phyloP scores from a whole-genome alignment of 1,140 invertebrate species.

The Leptinotarsa undecemlineata region DNA sequence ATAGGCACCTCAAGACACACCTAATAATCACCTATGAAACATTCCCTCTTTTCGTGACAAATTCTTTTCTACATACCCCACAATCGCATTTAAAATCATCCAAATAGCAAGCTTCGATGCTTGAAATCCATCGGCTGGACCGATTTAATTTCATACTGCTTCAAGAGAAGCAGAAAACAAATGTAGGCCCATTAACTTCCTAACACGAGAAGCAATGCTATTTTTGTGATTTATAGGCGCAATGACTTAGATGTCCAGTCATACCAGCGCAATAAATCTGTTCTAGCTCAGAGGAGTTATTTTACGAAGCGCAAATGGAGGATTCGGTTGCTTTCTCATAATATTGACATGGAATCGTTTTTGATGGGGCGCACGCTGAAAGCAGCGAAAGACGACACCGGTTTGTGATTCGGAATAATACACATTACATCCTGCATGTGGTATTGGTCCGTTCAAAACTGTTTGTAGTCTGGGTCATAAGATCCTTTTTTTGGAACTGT shows the following conservation, averaged over 20 bases:
- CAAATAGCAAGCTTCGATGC: not conserved
- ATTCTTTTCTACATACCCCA: not conserved
- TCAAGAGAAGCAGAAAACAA: conserved; percentile 6
- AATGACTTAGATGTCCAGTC: conserved; percentile 15
- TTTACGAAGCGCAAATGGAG: conserved; percentile 15
- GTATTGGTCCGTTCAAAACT: not conserved
- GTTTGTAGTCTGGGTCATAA: not conserved
- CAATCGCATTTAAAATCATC: not conserved
- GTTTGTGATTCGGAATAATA: too few relatives aligned
- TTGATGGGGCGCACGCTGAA: too few relatives aligned
- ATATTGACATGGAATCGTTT: not conserved
- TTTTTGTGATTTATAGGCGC: conserved; percentile 23
- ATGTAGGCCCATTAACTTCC: conserved; percentile 1
- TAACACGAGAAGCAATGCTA: conserved; percentile 8
- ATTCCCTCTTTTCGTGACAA: not conserved
- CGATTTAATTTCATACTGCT: not conserved
- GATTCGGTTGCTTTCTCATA: conserved; percentile 9
- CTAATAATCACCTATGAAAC: not conserved
- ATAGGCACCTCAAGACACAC: too few relatives aligned
- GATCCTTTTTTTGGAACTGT: too few relatives aligned
- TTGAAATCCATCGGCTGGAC: not conserved
- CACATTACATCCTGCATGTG: too few relatives aligned
- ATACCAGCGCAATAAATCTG: not conserved
- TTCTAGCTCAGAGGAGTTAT: conserved; percentile 15
- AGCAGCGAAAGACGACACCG: too few relatives aligned